phyloP scores from a whole-genome alignment of 1,140 invertebrate genomes.

The Brachionus manjavacas region DNA sequence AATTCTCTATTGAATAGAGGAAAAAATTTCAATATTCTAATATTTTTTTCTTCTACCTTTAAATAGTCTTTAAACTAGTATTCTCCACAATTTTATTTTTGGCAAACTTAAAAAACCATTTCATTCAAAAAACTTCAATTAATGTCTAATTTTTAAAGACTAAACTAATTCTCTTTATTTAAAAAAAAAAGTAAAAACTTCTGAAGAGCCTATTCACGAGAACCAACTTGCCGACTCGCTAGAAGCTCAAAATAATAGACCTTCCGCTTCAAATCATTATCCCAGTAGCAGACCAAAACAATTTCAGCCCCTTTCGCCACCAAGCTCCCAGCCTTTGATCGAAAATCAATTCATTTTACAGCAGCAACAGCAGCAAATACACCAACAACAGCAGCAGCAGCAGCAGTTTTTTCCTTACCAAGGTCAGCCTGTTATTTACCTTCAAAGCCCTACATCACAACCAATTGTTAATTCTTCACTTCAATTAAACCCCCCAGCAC shows the following conservation, averaged over 20 bases:
- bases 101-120: neutral
- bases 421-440: neutral
- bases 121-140: neutral
- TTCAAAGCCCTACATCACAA: neutral
- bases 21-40: neutral
- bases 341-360: slow-evolving; percentile 22
- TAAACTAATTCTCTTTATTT: neutral
- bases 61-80: neutral
- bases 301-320: neutral
- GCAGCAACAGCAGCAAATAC: slow-evolving; percentile 5
- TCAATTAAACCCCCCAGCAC: neutral
- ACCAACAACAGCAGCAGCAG: neutral
- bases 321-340: neutral
- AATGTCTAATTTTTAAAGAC: neutral
- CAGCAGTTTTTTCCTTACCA: neutral
- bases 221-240: neutral
- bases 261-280: neutral
- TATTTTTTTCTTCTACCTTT: neutral
- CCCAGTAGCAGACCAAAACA: neutral
- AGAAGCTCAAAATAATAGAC: neutral
- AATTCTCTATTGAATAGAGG: neutral
- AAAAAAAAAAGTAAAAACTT: neutral
- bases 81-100: neutral
- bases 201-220: neutral
- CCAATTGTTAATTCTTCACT: slow-evolving; percentile 27